Conservation (phyloP, 2,888 invertebrate genomes). For the Diploptera punctata region DNA sequence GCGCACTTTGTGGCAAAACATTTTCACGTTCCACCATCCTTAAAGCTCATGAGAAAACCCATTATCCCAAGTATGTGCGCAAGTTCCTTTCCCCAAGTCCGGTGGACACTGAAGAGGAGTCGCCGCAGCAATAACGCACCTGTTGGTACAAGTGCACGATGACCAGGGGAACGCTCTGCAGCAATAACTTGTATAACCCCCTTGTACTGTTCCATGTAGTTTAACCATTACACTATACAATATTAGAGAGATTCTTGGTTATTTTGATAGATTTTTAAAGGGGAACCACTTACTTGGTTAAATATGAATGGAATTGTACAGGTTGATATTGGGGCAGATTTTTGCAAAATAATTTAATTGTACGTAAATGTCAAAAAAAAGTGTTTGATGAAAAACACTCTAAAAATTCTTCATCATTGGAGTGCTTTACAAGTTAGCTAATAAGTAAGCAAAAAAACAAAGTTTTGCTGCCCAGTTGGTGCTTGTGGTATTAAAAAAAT, state of each 20-base stretch:
- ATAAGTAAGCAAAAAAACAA: slow-evolving; percentile 30
- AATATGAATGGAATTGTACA: slow-evolving; percentile 33
- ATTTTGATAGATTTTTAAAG: slow-evolving; percentile 43
- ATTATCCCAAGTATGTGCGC: slow-evolving; percentile 89
- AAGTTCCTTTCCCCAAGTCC: slow-evolving; percentile 89
- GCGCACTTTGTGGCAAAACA: slow-evolving; percentile 88
- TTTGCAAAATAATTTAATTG: slow-evolving; percentile 15
- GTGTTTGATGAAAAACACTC: slow-evolving; percentile 39
- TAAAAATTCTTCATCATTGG: slow-evolving; percentile 39
- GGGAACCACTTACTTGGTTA: slow-evolving; percentile 28
- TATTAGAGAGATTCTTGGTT: slow-evolving; percentile 39
- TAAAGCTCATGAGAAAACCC: slow-evolving; percentile 92
- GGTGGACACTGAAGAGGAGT: slow-evolving; percentile 80
- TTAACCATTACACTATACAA: slow-evolving; percentile 38
- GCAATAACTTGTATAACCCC: slow-evolving; percentile 36
- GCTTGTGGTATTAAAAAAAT: slow-evolving; percentile 35
- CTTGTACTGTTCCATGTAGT: slow-evolving; percentile 33
- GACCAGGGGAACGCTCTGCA: slow-evolving; percentile 74
- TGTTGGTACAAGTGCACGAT: slow-evolving; percentile 16
- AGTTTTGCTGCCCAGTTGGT: slow-evolving; percentile 41
- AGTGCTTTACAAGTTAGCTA: slow-evolving; percentile 39
- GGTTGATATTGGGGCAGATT: slow-evolving; percentile 17
- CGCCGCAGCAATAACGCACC: slow-evolving; percentile 60
- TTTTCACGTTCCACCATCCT: slow-evolving; percentile 90
- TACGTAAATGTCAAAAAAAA: slow-evolving; percentile 30